Evolutionary conservation across 1,140 invertebrate genomes (phyloP).

Genomic region (Pseudomyrmex sp.): DNA sequence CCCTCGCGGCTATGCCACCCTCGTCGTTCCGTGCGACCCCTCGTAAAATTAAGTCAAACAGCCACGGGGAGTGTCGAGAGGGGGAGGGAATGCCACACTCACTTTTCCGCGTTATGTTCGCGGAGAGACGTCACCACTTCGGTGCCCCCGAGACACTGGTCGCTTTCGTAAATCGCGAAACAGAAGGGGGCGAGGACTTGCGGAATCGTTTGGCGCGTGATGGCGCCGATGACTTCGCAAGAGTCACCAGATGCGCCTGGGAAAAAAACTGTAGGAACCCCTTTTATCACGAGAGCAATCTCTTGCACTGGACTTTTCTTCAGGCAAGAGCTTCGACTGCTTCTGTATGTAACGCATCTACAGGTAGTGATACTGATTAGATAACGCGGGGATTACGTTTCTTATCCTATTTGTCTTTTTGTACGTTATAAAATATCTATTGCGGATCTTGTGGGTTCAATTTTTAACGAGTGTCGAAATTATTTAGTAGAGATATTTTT

Average conservation of each 20-base stretch:
- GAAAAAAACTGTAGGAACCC: background rate
- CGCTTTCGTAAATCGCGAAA: slow-evolving; percentile 50
- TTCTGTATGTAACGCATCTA: background rate
- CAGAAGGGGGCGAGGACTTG: slow-evolving; percentile 20
- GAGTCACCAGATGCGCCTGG: background rate
- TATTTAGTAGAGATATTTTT: background rate
- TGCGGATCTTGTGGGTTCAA: background rate
- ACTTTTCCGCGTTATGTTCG: slow-evolving; percentile 66
- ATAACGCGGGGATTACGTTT: background rate
- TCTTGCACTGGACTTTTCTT: background rate
- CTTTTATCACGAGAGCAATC: slow-evolving; percentile 2
- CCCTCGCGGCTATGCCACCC: slow-evolving; percentile 72
- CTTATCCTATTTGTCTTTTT: background rate
- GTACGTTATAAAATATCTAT: background rate
- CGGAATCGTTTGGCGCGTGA: slow-evolving; percentile 56
- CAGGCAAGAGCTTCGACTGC: background rate
- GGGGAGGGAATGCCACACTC: slow-evolving; percentile 52
- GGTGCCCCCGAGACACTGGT: slow-evolving; percentile 50
- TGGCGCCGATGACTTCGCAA: slow-evolving; percentile 64
- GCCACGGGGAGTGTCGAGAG: slow-evolving; percentile 69
- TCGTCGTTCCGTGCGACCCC: slow-evolving; percentile 75
- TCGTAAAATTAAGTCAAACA: slow-evolving; percentile 83
- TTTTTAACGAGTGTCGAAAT: background rate
- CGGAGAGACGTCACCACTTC: slow-evolving; percentile 62
- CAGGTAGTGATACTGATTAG: background rate